Evolutionary conservation across 2,113 vertebrate genomes (phyloP), one percentile per base, ranked within the genome.

Genomic region (Alexandromys fortis): DNA sequence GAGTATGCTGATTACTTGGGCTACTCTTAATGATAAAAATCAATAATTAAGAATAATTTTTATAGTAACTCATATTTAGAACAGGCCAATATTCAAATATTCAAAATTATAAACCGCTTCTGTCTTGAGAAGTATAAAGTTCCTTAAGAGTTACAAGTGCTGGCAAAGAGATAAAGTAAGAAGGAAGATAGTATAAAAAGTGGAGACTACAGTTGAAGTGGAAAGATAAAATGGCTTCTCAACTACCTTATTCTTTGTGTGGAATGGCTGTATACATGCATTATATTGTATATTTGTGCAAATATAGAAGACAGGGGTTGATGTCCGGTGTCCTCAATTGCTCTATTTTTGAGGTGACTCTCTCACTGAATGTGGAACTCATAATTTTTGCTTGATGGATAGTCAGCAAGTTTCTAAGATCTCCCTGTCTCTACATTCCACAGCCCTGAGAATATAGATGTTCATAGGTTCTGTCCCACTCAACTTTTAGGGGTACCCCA

Each of bases 261-360:
- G 8, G 10, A 2, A 3, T 4, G 35, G 8, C 1, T 65, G 26
- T 19, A 17, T 30, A 42, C 3, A 83, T 1, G 11, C 13, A 9
- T 22, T 61, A 1, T 38, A 17, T 45, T 61, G 1, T 61, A 17
- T 45, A 8, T 45, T 14, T 33, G 14, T 30, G 8, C 24, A 42
- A 61, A 9, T 42, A 7, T 63, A 7, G n/a, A 42, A 42, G 12
- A 67, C 14, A 30, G 26, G 33, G 4, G 28, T 67, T 0, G 2
- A 42, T 26, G 2, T 86, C 28, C 12, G 0, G 1, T 65, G 8
- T 10, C 2, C 1, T 45, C 61, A 63, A 42, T 45, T 17, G 4
- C 9, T 67, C 10, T 67, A 52, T 8, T 24, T 49, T n/a, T 52
- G 45, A 72, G 21, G 33, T 45, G 1, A 3, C 38, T 33, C 4